phyloP scores from a whole-genome alignment of 1,140 invertebrate genomes.

The Trialeurodes vaporariorum region DNA sequence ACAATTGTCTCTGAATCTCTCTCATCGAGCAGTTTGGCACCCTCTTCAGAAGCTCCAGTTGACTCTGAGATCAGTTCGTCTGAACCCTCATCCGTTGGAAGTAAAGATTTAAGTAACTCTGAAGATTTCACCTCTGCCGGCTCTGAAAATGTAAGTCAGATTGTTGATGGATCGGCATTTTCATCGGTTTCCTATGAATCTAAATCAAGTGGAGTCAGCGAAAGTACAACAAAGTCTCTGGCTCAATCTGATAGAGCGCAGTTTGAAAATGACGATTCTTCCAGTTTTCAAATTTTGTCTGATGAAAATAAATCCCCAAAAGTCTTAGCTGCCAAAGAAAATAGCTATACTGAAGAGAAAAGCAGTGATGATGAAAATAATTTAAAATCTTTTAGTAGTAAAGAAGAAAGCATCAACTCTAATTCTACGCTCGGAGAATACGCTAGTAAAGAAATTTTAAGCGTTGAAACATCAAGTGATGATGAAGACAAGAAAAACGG shows the following conservation, averaged over 20 bases:
- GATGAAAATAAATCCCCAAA: neutral
- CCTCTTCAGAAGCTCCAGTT: no score
- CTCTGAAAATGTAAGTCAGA: no score
- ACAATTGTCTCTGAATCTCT: no score
- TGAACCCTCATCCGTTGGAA: no score
- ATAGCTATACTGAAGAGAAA: neutral
- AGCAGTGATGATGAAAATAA: neutral
- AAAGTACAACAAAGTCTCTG: neutral
- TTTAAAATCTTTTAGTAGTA: neutral
- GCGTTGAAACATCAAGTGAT: neutral
- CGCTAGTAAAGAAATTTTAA: neutral
- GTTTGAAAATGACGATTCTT: neutral
- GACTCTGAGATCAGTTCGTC: no score
- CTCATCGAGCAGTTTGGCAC: no score
- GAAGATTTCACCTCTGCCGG: no score
- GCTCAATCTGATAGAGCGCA: neutral
- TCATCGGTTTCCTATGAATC: neutral
- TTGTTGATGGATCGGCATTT: no score
- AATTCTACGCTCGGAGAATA: neutral
- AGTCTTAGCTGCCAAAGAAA: neutral
- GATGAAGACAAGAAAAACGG: neutral
- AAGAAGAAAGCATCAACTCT: neutral
- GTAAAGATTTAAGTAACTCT: no score
- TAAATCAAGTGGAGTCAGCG: neutral
- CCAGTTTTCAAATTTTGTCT: neutral